Base-by-base conservation (phyloP, 2,888 invertebrate genomes). In the Stratiomys singularior region DNA sequence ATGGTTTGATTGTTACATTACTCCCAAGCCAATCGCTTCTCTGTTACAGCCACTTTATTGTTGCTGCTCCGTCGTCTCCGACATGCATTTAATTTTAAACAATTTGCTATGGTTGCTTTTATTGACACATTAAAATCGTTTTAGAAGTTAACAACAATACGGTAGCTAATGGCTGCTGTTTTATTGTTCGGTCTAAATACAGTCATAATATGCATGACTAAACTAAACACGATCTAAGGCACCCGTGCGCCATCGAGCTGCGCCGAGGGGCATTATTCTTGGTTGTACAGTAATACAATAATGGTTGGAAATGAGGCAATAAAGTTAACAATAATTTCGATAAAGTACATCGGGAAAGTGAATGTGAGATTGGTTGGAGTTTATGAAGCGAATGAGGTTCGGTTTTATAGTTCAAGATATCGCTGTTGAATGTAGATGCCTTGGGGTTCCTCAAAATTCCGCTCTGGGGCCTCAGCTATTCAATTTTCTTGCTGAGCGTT, bases 71-170 rank as follows among this genome's bases (percentile, higher is more conserved):
- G 30, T 25, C 58, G 15, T 60, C 58, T 30, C 30, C 64, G 67
- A 77, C 76, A 28, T 77, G 79, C 63, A 77, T 64, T 79, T 79
- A 77, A 79, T 79, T 79, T 79, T 52, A 74, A 60, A 30, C 79
- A 79, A 79, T 79, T 79, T 79, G 77, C 77, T 67, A 76, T 47
- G 79, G 74, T 64, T 76, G 25, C 60, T 76, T 69, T 69, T 69
- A 69, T 69, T 69, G 69, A 69, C 69, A 69, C 69, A 69, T 69
- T 69, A 69, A 63, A 58, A 58, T 72, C 52, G 37, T 28, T 18
- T 56, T 56, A 58, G 56, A 72, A 27, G 56, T 37, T 13, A 56
- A 56, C 72, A 30, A 56, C 69, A 58, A 58, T 52, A 56, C 72
- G 28, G 58, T 56, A 72, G 58, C 58, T 28, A 52, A 56, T 27